Evolutionary conservation across 2,888 invertebrate species (phyloP).

Genomic region (Noctua comes): DNA sequence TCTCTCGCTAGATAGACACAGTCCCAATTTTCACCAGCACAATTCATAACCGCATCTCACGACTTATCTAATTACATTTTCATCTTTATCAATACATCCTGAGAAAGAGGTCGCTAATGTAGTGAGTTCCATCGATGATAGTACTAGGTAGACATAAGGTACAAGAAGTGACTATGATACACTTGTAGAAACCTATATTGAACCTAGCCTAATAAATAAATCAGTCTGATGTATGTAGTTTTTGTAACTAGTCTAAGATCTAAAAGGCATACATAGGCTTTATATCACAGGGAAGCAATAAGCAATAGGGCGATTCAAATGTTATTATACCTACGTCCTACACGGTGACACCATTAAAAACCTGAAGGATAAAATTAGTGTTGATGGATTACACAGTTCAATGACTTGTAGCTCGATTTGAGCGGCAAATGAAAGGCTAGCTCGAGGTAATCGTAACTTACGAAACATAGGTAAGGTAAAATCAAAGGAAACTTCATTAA

Average conservation of each 20-base stretch:
- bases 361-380: not conserved
- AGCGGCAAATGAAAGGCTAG: conserved; percentile 3
- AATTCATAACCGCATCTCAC: not conserved
- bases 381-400: not conserved
- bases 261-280: not conserved
- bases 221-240: too few relatives aligned
- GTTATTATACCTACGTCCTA: not conserved
- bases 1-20: not conserved
- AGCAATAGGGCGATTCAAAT: not conserved
- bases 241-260: not conserved
- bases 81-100: conserved; percentile 6
- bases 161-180: conserved; percentile 1
- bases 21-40: not conserved
- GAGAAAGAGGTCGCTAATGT: not conserved
- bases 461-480: conserved; percentile 29
- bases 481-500: conserved; percentile 31
- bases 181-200: not conserved
- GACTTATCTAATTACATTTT: not conserved
- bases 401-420: not conserved
- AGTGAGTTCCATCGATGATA: not conserved
- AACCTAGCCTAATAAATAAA: not conserved
- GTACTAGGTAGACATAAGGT: not conserved
- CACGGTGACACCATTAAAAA: not conserved
- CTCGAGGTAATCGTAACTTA: conserved; percentile 12
- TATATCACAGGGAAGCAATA: not conserved